phyloP scores from a whole-genome alignment of 2,113 vertebrate species.

The Taxidea taxus region DNA sequence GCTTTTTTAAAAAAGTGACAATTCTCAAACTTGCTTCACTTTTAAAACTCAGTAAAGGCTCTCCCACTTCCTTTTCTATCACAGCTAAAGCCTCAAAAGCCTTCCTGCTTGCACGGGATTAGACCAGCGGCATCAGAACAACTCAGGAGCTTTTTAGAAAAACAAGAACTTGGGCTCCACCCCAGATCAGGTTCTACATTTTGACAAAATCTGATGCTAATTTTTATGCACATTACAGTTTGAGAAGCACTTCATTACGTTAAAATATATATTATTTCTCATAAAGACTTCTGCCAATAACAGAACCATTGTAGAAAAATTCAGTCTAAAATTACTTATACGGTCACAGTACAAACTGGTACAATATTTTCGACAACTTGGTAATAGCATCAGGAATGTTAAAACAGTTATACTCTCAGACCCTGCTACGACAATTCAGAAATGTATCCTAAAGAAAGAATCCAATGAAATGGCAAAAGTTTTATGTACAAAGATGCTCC shows the following conservation, averaged over 20 bases:
- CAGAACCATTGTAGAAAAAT: not conserved
- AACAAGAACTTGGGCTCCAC: not conserved
- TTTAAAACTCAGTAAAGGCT: not conserved
- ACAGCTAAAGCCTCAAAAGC: not conserved
- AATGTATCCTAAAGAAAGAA: slow-evolving; percentile 5
- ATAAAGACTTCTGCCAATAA: not conserved
- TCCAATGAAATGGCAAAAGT: not conserved
- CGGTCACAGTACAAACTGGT: not conserved
- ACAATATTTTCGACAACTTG: not conserved
- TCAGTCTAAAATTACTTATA: not conserved
- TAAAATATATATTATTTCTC: not conserved
- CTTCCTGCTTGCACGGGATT: not conserved
- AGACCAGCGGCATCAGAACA: not conserved
- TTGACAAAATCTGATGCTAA: not conserved
- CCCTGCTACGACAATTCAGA: not conserved
- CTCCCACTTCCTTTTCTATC: not conserved
- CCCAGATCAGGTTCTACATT: not conserved
- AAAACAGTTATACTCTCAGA: not conserved
- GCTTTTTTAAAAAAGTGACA: not conserved
- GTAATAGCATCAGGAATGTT: not conserved
- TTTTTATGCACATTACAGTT: not conserved
- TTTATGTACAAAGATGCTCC: not conserved
- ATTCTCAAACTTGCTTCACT: not conserved
- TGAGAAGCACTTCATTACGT: not conserved
- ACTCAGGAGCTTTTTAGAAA: not conserved